These are phyloP conservation scores for Bombus affinis DNA, from an alignment of 1,140 invertebrate genomes.

Conservation along the genomic window DNA sequence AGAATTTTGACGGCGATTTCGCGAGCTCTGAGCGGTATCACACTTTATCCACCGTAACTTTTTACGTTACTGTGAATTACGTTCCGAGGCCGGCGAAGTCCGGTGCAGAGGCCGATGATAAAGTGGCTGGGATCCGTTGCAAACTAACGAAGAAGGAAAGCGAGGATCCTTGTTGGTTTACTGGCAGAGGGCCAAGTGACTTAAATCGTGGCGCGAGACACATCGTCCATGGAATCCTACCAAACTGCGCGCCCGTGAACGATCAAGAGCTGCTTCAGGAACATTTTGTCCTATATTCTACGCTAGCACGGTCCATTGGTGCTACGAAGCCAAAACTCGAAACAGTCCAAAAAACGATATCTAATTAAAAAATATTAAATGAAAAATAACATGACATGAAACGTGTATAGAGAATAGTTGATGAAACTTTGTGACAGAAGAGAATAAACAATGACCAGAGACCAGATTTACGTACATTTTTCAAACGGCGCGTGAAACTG, in stretches of 20 bases:
- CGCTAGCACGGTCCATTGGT: neutral
- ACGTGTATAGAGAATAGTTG: neutral
- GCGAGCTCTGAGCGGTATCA: neutral
- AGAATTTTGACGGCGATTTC: neutral
- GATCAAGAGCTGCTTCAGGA: no score
- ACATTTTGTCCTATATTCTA: neutral
- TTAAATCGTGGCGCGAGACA: conserved; percentile 23
- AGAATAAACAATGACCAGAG: neutral
- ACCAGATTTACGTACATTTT: neutral
- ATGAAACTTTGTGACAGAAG: neutral
- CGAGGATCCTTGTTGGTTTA: neutral
- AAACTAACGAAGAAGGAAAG: conserved; percentile 32
- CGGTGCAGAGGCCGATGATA: conserved; percentile 11
- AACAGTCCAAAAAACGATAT: no score
- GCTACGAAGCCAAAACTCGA: no score
- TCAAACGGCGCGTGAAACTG: neutral
- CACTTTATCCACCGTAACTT: neutral
- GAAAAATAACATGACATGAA: no score
- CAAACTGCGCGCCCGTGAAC: neutral
- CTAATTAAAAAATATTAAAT: neutral
- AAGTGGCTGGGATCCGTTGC: neutral
- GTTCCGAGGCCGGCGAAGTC: conserved; percentile 11
- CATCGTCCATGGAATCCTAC: neutral
- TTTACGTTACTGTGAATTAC: conserved; percentile 40
- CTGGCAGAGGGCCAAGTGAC: conserved; percentile 13